Conservation (phyloP, 1,140 invertebrate genomes). For the Acyrthosiphon pisum region DNA sequence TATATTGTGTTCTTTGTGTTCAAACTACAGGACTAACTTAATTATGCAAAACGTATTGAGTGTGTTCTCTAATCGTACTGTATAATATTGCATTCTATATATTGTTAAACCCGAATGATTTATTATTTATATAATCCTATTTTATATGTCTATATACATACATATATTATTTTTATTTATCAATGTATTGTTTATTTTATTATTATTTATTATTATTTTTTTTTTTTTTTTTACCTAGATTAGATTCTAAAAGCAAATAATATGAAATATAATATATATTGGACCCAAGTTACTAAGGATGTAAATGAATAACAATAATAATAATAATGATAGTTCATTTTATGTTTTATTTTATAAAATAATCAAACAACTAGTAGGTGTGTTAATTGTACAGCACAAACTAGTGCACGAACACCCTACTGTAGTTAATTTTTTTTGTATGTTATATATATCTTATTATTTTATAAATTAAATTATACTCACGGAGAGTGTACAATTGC, state of each 20-base stretch:
- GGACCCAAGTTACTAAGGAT: constrained; percentile 4
- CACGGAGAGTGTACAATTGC: not conserved
- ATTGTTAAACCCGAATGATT: not conserved
- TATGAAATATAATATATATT: constrained; percentile 1
- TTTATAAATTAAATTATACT: not conserved
- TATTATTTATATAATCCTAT: constrained; percentile 4
- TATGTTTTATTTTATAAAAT: constrained; percentile 37
- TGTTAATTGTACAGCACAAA: not conserved
- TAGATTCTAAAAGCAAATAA: constrained; percentile 7
- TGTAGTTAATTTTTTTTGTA: not conserved
- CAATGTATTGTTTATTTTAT: constrained; percentile 30
- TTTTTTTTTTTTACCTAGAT: not conserved
- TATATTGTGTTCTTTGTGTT: not conserved
- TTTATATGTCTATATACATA: not conserved
- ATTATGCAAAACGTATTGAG: not conserved
- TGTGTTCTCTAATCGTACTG: constrained; percentile 31
- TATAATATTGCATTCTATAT: constrained; percentile 1
- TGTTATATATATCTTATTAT: constrained; percentile 30
- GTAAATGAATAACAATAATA: constrained; percentile 29
- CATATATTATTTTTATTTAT: constrained; percentile 25
- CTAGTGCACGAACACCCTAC: not conserved
- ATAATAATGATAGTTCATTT: constrained; percentile 19
- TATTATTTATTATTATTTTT: constrained; percentile 44
- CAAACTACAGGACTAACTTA: not conserved
- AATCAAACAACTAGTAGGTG: constrained; percentile 26